These are phyloP conservation scores for Gambusia affinis DNA, from an alignment of 2,113 vertebrate species.

Conservation along the genomic window DNA sequence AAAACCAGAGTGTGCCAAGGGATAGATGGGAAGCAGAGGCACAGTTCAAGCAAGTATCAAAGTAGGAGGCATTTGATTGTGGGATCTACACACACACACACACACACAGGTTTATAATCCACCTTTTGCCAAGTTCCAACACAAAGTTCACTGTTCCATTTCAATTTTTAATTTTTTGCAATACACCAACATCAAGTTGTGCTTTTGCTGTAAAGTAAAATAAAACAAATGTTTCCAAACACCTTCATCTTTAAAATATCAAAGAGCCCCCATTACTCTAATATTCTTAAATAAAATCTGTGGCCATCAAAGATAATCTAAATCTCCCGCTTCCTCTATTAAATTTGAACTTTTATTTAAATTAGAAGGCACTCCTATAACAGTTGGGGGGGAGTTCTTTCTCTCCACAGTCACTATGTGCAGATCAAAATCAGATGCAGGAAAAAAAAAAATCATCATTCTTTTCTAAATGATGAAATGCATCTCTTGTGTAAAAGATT, in stretches of 20 bases:
- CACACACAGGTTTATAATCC: constrained; percentile 13
- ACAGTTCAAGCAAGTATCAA: constrained; percentile 31
- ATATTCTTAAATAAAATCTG: too few species aligned
- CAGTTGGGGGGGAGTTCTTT: too few species aligned
- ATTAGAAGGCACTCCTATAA: too few species aligned
- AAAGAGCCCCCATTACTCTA: too few species aligned
- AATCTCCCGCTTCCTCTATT: too few species aligned
- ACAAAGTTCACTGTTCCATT: background rate
- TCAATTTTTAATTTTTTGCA: background rate
- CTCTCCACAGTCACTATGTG: too few species aligned
- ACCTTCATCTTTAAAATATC: too few species aligned
- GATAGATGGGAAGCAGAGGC: constrained; percentile 46
- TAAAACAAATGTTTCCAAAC: too few species aligned
- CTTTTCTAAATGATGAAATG: background rate
- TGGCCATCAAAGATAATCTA: too few species aligned
- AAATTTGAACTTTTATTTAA: too few species aligned
- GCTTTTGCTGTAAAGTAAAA: too few species aligned
- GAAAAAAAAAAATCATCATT: background rate
- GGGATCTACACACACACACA: constrained; percentile 19
- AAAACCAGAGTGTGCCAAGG: constrained; percentile 52
- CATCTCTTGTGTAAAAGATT: background rate
- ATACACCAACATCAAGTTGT: too few species aligned
- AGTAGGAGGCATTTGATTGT: constrained; percentile 41
- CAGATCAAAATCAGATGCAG: background rate
- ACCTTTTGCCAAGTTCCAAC: background rate